Evolutionary conservation across 1,140 invertebrate species (phyloP), one percentile per base, ranked within the genome.

Genomic region (Cotesia typhae): DNA sequence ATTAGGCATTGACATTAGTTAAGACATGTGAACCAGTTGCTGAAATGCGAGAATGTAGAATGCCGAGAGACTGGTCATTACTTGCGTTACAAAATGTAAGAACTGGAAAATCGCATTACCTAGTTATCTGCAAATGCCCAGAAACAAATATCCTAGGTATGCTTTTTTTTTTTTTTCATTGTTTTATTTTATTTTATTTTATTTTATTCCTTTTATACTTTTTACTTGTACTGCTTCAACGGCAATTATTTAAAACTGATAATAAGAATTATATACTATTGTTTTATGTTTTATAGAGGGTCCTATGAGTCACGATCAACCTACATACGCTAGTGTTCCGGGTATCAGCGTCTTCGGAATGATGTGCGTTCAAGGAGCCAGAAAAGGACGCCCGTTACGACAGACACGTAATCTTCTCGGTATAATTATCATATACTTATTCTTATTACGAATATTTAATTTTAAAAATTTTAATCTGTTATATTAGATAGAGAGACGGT

Each of bases 71-170:
- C 81, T 98, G 96, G 96, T 96, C 95, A 4, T 86, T 97, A 59
- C 85, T 98, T 66, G 96, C 96, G 3, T 86, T 98, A 61, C 96
- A 98, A 85, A 97, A 96, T 81, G 93, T 95, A 65, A 85, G 95
- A 78, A 97, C 95, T 5, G 96, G 96, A 73, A 97, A 97, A 86
- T 96, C 95, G 5, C 95, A 98, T 86, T 98, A 97, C 82, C 88
- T 98, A 59, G 95, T 97, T 64, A 96, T 97, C 74, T 98, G 96
- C 83, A 90, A 94, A 78, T 97, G 96, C 88, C 94, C 95, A 3
- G 91, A 94, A 72, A 90, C 91, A 51, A 94, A 92, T 79, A 91
- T 93, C 81, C 90, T 96, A 80, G 94, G 94, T 95, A 88, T 90
- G 88, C 85, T 72, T n/a, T 9, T 20, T 17, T 7, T 17, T 7